Evolutionary conservation across 2,113 vertebrate species (phyloP).

Genomic region (Oplegnathus fasciatus): DNA sequence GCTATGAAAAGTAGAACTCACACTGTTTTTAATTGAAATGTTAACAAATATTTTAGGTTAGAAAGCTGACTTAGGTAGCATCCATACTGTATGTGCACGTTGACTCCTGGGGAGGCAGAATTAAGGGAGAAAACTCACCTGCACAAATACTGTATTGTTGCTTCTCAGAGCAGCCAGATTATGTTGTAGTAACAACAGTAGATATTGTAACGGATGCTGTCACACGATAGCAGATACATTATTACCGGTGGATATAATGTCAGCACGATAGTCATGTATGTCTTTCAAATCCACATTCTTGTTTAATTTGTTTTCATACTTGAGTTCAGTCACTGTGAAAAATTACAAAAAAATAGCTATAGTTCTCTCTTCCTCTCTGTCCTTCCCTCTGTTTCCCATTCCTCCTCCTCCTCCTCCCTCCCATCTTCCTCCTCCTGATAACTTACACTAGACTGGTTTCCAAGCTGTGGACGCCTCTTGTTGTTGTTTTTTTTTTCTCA

Average conservation of each 20-base stretch:
- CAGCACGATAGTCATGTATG: background rate
- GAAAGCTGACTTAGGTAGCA: background rate
- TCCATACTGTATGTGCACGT: background rate
- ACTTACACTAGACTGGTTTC: conserved; percentile 64
- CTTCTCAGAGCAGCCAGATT: background rate
- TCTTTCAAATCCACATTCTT: background rate
- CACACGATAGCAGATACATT: background rate
- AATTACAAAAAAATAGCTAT: background rate
- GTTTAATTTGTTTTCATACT: conserved; percentile 11
- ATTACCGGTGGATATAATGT: background rate
- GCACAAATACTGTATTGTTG: background rate
- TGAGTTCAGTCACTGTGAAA: conserved; percentile 16
- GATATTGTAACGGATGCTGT: background rate
- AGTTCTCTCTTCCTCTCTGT: background rate
- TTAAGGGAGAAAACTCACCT: background rate
- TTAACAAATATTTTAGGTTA: background rate
- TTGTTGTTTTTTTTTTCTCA: conserved; percentile 35
- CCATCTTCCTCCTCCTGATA: conserved; percentile 32
- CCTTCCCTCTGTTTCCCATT: conserved; percentile 4
- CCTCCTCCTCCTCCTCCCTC: background rate
- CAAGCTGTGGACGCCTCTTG: conserved; percentile 49
- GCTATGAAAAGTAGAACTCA: background rate
- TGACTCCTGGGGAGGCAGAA: background rate
- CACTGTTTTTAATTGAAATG: background rate
- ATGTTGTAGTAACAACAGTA: background rate